Conservation (phyloP, 2,113 vertebrate species). For the Seriola quinqueradiata region DNA sequence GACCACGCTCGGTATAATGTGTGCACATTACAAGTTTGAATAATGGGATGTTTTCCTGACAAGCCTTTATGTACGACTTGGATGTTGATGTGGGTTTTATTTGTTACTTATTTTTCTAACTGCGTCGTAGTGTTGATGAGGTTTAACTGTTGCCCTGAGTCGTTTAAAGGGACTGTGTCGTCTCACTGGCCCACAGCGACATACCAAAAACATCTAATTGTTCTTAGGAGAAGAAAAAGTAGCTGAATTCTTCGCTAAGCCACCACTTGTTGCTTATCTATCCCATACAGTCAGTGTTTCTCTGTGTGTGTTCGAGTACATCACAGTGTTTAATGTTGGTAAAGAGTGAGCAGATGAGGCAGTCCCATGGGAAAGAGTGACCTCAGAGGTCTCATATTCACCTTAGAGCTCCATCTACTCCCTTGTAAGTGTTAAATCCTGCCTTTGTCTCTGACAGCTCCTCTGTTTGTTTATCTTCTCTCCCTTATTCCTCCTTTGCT, state of each 20-base stretch:
- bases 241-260: neutral
- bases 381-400: constrained; percentile 75
- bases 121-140: neutral
- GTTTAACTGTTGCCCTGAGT: neutral
- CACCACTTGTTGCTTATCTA: constrained; percentile 47
- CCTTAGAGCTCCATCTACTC: constrained; percentile 65
- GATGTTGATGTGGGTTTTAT: neutral
- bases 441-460: constrained; percentile 68
- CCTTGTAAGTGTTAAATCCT: constrained; percentile 73
- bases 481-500: constrained; percentile 53
- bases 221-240: neutral
- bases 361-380: constrained; percentile 73
- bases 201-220: neutral
- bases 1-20: too few species aligned
- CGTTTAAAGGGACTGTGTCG: neutral
- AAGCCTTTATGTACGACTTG: neutral
- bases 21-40: too few species aligned
- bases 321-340: constrained; percentile 45
- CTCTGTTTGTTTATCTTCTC: constrained; percentile 80
- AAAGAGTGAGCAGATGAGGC: constrained; percentile 74
- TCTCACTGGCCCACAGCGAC: neutral
- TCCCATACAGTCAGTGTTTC: constrained; percentile 14
- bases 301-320: constrained; percentile 34
- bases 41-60: too few species aligned
- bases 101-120: too few species aligned